Evolutionary conservation across 1,140 invertebrate species (phyloP), one percentile per base, ranked within the genome.

Genomic region (Carcinoscorpius rotundicauda): DNA sequence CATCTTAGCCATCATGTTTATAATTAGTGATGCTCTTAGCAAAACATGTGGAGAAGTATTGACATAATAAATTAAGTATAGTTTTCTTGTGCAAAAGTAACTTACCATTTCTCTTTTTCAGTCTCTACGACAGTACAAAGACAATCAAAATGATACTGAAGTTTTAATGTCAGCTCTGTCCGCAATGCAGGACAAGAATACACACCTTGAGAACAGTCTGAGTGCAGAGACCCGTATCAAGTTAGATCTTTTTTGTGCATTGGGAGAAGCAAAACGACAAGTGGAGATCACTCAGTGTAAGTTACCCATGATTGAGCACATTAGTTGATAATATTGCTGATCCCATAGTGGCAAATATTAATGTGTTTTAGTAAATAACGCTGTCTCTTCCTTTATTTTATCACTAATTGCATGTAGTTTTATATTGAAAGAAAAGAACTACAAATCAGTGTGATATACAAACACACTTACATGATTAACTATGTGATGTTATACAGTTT

Each of bases 221-320:
- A 93, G 89, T 69, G 91, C 93, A 49, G 94, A 97, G 82, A 98
- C 93, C 59, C 83, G 93, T 66, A 87, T 97, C 76, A 98, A 97
- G 80, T 83, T 97, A 65, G 93, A 97, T 81, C 82, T 98, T 64
- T 96, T 97, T 79, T 95, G 91, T 64, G 94, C 93, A 66, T 83
- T 97, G 53, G 94, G 93, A 48, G 94, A 95, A 76, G 92, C 90
- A 55, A 94, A 95, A 78, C 82, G 93, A 59, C 89, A 95, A 75
- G 81, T 97, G 68, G 89, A 93, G 80, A 91, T 96, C 75, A 85
- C 87, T 79, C 90, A 94, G 77, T 86, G 93, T 97, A 79, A 82
- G 83, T 29, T 29, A 29, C 29, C 29, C 29, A 29, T 29, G 29
- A 29, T 29, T 29, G 29, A 29, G 29, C 29, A 29, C 29, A 29